Base-by-base conservation (phyloP, 2,888 invertebrate genomes). In the Polietes domitor region DNA sequence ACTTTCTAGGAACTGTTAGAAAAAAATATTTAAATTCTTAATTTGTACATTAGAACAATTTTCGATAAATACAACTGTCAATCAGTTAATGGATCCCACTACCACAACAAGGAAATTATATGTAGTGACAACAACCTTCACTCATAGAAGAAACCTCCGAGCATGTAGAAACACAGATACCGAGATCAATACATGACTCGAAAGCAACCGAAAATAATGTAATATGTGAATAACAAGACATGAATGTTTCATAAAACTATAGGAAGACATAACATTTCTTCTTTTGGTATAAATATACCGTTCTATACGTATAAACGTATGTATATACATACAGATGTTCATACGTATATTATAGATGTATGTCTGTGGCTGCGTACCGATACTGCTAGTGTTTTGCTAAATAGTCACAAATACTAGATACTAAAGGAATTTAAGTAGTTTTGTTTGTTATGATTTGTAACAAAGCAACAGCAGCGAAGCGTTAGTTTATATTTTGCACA, bases 71-170 rank as follows among this genome's bases (percentile, higher is more conserved):
- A n/a, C n/a, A n/a, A n/a, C n/a, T n/a, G 55, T 9, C 32, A 32
- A 32, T 32, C 32, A 32, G 32, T 32, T 32, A 9, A 58, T 15
- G 15, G 19, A 72, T 19, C 53, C 70, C 43, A 28, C 21, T 24
- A 21, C 10, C 63, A 37, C 37, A 70, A 70, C 47, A 61, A 58
- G 58, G 47, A 75, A 80, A 80, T 74, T 32, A 32, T 32, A 9
- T 80, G 17, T 75, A 58, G 37, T 74, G 74, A 80, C n/a, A n/a
- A n/a, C n/a, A 47, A 80, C 79, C 79, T 80, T 74, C 74, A 58
- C 43, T 74, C 53, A 41, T 68, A 47, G 15, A 28, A 24, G 47
- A n/a, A 70, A 28, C 15, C 55, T n/a, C 24, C 68, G 26, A 68
- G 28, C 26, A 17, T 17, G n/a, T 4, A 43, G 41, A 26, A 15